Conservation (phyloP, 2,797 vertebrate genomes). For the Pelobates cultripes region DNA sequence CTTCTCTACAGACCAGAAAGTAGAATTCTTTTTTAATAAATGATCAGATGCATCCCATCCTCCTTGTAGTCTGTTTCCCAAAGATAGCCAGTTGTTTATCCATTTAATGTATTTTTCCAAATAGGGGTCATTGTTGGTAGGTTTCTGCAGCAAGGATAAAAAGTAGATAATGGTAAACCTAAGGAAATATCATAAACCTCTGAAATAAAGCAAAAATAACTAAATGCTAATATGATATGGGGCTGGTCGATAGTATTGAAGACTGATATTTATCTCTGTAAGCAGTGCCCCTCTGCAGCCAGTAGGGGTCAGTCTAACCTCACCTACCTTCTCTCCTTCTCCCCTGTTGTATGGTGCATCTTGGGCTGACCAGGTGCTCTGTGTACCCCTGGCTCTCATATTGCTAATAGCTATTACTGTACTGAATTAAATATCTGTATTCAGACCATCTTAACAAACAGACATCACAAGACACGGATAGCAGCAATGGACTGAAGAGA, state of each 20-base stretch:
- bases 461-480: not conserved
- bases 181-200: constrained; percentile 17
- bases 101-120: constrained; percentile 21
- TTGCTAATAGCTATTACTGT: constrained; percentile 2
- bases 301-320: constrained; percentile 23
- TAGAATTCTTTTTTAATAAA: constrained; percentile 16
- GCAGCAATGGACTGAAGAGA: not conserved
- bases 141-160: constrained; percentile 19
- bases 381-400: not conserved
- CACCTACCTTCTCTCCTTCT: not conserved
- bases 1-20: not conserved
- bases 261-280: constrained; percentile 1
- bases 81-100: constrained; percentile 31
- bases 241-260: constrained; percentile 19
- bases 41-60: constrained; percentile 9
- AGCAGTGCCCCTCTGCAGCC: not conserved
- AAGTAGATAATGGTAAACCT: not conserved
- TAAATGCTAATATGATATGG: too few species aligned
- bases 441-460: too few species aligned
- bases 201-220: constrained; percentile 11
- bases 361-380: constrained; percentile 21
- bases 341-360: not conserved
- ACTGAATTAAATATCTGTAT: not conserved
- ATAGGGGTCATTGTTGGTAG: constrained; percentile 13
- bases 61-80: constrained; percentile 29